phyloP scores from a whole-genome alignment of 2,888 invertebrate genomes.

The Rosalia funebris region DNA sequence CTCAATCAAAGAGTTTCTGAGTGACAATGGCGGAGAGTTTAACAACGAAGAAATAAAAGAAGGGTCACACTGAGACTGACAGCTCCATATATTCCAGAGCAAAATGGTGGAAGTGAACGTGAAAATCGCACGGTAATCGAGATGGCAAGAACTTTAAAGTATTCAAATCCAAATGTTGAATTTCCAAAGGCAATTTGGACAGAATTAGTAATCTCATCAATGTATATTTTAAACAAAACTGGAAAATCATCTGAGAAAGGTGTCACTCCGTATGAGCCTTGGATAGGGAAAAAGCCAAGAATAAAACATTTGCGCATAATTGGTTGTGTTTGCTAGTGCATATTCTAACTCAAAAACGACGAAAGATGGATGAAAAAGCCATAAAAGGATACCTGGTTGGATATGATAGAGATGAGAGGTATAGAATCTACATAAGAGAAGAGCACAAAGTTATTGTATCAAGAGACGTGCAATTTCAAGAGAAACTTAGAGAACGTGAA shows the following conservation, averaged over 20 bases:
- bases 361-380: slow-evolving; percentile 50
- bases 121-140: too few relatives aligned
- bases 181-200: too few relatives aligned
- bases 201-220: too few relatives aligned
- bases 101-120: too few relatives aligned
- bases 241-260: too few relatives aligned
- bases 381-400: slow-evolving; percentile 46
- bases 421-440: slow-evolving; percentile 42
- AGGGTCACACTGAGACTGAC: too few relatives aligned
- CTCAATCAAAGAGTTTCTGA: background rate
- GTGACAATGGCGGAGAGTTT: slow-evolving; percentile 49
- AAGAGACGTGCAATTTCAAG: slow-evolving; percentile 46
- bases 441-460: slow-evolving; percentile 35
- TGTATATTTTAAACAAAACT: too few relatives aligned
- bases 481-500: slow-evolving; percentile 33
- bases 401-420: slow-evolving; percentile 50
- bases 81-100: too few relatives aligned
- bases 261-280: slow-evolving; percentile 50
- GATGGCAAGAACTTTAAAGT: too few relatives aligned
- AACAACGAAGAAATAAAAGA: slow-evolving; percentile 42
- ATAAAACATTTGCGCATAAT: slow-evolving; percentile 45
- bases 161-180: too few relatives aligned
- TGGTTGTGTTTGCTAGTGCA: slow-evolving; percentile 33
- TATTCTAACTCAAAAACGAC: slow-evolving; percentile 30
- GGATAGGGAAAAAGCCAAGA: slow-evolving; percentile 43